phyloP scores from a whole-genome alignment of 2,888 invertebrate species.

The Mechanitis mazaeus region DNA sequence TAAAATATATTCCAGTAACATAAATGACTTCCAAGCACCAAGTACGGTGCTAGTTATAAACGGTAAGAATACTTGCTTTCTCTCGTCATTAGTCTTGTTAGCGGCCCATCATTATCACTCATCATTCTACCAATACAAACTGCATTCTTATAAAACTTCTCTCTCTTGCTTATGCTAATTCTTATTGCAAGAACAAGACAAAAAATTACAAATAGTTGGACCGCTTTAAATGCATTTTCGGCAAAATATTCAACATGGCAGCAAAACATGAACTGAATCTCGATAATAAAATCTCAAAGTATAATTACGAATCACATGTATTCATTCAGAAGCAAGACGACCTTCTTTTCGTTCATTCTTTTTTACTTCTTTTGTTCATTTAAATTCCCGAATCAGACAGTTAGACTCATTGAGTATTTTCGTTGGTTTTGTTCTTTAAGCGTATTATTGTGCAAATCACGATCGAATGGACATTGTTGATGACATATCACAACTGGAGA shows the following conservation, averaged over 20 bases:
- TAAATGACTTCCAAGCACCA: not conserved
- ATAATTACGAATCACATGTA: slow-evolving; percentile 11
- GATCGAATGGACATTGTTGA: slow-evolving; percentile 28
- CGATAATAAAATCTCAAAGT: slow-evolving; percentile 11
- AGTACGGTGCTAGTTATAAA: not conserved
- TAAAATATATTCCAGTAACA: not conserved
- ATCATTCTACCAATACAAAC: slow-evolving; percentile 30
- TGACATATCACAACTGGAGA: slow-evolving; percentile 15
- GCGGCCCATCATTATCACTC: slow-evolving; percentile 46
- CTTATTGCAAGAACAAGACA: not conserved
- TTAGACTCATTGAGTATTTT: slow-evolving; percentile 27
- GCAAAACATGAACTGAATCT: slow-evolving; percentile 10
- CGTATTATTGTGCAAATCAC: slow-evolving; percentile 31
- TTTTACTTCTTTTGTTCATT: slow-evolving; percentile 15
- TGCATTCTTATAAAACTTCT: slow-evolving; percentile 7
- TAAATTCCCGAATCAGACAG: slow-evolving; percentile 26
- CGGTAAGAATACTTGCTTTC: slow-evolving; percentile 24
- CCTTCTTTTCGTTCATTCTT: slow-evolving; percentile 7
- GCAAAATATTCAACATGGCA: slow-evolving; percentile 11
- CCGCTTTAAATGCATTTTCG: slow-evolving; percentile 13
- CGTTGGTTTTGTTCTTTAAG: slow-evolving; percentile 23
- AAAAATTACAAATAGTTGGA: slow-evolving; percentile 5
- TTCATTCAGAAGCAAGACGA: slow-evolving; percentile 22
- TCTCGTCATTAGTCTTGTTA: slow-evolving; percentile 48
- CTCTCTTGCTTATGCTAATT: slow-evolving; percentile 5